Percentiles rank a stretch among this genome's conserved stretches.
These are phyloP conservation scores for Girardinichthys multiradiatus DNA, from an alignment of 2,113 vertebrate species.

Conservation along the genomic window DNA sequence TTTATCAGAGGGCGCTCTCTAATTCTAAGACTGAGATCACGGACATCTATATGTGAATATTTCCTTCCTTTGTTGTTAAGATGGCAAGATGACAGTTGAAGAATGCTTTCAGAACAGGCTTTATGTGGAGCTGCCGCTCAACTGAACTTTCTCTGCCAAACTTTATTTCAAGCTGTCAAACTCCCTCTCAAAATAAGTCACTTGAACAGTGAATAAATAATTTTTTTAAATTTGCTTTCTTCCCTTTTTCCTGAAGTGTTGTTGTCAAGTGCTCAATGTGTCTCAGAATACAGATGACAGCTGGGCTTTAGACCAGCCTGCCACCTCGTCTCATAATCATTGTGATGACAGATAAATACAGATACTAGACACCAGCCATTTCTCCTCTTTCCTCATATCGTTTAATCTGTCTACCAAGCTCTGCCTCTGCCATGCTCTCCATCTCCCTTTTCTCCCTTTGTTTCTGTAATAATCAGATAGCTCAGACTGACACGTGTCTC, in stretches of 20 bases:
- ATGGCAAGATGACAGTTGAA: not conserved
- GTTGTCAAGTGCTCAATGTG: constrained; percentile 26
- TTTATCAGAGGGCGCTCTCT: too few relatives aligned
- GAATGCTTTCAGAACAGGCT: not conserved
- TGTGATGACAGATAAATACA: constrained; percentile 30
- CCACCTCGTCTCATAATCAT: constrained; percentile 34
- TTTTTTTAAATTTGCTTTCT: constrained; percentile 29
- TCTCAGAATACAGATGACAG: constrained; percentile 53
- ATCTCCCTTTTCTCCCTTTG: constrained; percentile 21
- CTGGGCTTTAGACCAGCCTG: constrained; percentile 38
- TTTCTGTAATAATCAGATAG: constrained; percentile 44
- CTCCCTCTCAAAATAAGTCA: constrained; percentile 18
- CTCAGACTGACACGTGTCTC: constrained; percentile 38
- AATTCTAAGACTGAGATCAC: not conserved
- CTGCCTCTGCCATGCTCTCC: constrained; percentile 22
- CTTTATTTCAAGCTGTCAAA: constrained; percentile 34
- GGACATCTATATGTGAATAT: not conserved
- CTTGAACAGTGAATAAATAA: constrained; percentile 21
- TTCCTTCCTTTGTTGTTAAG: not conserved
- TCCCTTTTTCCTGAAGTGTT: not conserved
- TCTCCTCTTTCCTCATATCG: constrained; percentile 30
- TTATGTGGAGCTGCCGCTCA: not conserved
- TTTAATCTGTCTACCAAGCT: constrained; percentile 31
- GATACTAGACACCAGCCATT: constrained; percentile 20
- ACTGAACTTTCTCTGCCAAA: constrained; percentile 27